These are phyloP conservation scores for Leptinotarsa peninsularis DNA, from an alignment of 2,888 invertebrate species.

Conservation along the genomic window DNA sequence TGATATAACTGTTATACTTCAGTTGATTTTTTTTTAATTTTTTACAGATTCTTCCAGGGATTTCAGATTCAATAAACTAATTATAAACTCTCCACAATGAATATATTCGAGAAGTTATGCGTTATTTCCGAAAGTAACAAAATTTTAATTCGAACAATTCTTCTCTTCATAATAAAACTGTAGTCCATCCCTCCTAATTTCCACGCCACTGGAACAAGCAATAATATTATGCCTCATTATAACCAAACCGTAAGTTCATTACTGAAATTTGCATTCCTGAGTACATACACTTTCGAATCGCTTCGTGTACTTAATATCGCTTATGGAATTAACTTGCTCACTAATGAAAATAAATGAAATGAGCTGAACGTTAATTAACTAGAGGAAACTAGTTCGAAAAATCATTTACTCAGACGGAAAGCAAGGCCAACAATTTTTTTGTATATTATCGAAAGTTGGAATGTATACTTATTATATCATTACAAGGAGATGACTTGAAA, in stretches of 20 bases:
- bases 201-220: background rate
- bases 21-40: no score
- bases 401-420: background rate
- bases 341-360: conserved; percentile 11
- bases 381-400: background rate
- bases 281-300: conserved; percentile 7
- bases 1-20: no score
- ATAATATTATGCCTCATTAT: conserved; percentile 7
- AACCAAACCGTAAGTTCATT: conserved; percentile 1
- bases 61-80: no score
- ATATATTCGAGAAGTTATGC: no score
- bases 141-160: no score
- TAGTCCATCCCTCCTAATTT: background rate
- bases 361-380: background rate
- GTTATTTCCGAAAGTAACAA: no score
- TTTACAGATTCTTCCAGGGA: no score
- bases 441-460: background rate
- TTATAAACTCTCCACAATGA: no score
- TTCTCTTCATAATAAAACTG: no score
- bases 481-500: no score
- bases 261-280: background rate
- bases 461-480: no score
- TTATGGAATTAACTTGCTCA: background rate
- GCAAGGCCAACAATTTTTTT: background rate
- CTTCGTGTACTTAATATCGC: conserved; percentile 1